Conservation (phyloP, 2,888 invertebrate species). For the Meteorus colon region DNA sequence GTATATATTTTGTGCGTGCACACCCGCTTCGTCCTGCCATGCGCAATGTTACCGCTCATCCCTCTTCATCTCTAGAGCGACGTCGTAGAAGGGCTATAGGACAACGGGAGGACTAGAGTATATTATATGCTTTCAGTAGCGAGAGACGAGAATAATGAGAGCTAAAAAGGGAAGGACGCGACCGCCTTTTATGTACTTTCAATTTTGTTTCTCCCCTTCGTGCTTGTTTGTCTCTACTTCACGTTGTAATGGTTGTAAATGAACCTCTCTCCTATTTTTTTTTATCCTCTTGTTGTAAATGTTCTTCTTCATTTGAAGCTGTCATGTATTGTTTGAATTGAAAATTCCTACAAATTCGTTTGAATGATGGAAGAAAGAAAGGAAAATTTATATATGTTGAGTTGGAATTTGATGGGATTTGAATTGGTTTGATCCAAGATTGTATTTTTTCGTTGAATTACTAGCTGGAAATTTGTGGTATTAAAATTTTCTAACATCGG, state of each 20-base stretch:
- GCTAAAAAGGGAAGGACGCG: conserved; percentile 21
- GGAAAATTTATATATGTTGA: background rate
- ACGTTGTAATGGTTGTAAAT: background rate
- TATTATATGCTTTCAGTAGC: background rate
- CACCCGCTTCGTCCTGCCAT: background rate
- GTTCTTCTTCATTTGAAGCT: background rate
- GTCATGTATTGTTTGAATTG: background rate
- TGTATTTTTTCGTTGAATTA: too few relatives aligned
- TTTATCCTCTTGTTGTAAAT: background rate
- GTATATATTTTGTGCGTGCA: conserved; percentile 18
- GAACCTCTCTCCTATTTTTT: background rate
- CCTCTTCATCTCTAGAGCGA: conserved; percentile 26
- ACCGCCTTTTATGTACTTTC: conserved; percentile 6
- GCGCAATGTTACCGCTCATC: conserved; percentile 30
- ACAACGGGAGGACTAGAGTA: background rate
- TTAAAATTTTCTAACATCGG: too few relatives aligned
- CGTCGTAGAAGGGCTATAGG: background rate
- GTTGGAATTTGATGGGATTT: background rate
- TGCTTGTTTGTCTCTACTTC: background rate
- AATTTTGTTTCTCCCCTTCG: background rate
- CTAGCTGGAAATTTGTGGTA: too few relatives aligned
- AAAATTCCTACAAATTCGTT: background rate
- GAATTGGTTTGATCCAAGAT: too few relatives aligned
- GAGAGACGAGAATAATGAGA: background rate
- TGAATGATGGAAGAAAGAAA: background rate